Conservation (phyloP, 1,140 invertebrate genomes). For the Trissolcus basalis region DNA sequence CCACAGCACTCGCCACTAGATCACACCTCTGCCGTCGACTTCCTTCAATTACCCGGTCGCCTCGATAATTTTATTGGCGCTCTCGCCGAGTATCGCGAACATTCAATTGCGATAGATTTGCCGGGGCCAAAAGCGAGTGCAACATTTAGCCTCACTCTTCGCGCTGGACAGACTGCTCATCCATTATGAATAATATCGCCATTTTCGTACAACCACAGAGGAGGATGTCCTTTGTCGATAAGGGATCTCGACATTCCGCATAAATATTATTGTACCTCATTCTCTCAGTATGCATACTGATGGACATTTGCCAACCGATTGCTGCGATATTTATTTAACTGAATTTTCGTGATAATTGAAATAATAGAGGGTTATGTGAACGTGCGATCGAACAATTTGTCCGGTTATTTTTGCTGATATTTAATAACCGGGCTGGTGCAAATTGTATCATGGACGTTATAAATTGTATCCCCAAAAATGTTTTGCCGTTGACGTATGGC, state of each 20-base stretch:
- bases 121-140: conserved; percentile 31
- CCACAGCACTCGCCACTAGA: conserved; percentile 62
- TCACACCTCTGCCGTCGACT: conserved; percentile 45
- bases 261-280: conserved; percentile 21
- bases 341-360: conserved; percentile 8
- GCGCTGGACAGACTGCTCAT: conserved; percentile 2
- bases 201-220: conserved; percentile 2
- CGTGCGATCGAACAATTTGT: no score
- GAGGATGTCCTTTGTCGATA: conserved; percentile 20
- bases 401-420: no score
- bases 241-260: conserved; percentile 15
- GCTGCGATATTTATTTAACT: conserved; percentile 19
- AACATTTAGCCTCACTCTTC: conserved; percentile 22
- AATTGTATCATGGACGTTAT: no score
- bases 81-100: conserved; percentile 30
- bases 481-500: no score
- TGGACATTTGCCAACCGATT: conserved; percentile 3
- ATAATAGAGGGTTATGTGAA: conserved; percentile 4
- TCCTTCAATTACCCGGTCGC: conserved; percentile 49
- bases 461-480: no score
- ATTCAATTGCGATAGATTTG: conserved; percentile 54
- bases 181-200: conserved; percentile 40
- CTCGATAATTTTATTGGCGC: conserved; percentile 67
- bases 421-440: no score
- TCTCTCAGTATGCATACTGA: not conserved